Evolutionary conservation across 2,888 invertebrate genomes (phyloP).

Genomic region (Perizoma flavofasciatum): DNA sequence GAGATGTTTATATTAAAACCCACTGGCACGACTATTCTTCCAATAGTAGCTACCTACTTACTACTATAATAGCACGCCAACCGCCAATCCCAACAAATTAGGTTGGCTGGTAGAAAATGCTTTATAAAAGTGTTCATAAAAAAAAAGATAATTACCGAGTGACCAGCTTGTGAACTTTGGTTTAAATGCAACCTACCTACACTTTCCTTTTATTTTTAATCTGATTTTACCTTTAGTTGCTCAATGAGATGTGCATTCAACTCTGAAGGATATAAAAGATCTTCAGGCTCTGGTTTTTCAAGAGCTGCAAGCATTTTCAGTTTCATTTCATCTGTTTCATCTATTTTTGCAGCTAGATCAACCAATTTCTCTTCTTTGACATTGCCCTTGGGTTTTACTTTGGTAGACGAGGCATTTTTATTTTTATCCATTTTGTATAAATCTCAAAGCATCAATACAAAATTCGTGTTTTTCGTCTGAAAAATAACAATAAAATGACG

Average conservation of each 20-base stretch:
- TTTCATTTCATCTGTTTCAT: slow-evolving; percentile 80
- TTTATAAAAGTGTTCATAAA: no score
- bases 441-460: slow-evolving; percentile 19
- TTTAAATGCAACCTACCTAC: no score
- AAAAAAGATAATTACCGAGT: no score
- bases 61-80: no score
- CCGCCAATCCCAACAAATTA: no score
- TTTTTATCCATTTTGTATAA: slow-evolving; percentile 51
- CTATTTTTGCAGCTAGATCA: slow-evolving; percentile 70
- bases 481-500: slow-evolving; percentile 17
- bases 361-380: slow-evolving; percentile 58
- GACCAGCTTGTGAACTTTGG: no score
- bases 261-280: slow-evolving; percentile 84
- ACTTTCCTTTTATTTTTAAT: no score
- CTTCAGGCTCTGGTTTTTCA: slow-evolving; percentile 68
- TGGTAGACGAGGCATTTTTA: slow-evolving; percentile 43
- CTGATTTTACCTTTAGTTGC: slow-evolving; percentile 78
- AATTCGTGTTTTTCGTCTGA: slow-evolving; percentile 4
- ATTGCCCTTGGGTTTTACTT: slow-evolving; percentile 48
- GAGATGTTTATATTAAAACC: no score
- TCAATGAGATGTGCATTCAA: slow-evolving; percentile 84
- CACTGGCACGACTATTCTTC: no score
- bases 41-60: no score
- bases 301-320: slow-evolving; percentile 70
- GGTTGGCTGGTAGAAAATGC: no score